Percentiles rank a stretch among this genome's conserved stretches.
These are phyloP conservation scores for Ceyx margarethae DNA, from an alignment of 2,113 vertebrate genomes.

Conservation along the genomic window DNA sequence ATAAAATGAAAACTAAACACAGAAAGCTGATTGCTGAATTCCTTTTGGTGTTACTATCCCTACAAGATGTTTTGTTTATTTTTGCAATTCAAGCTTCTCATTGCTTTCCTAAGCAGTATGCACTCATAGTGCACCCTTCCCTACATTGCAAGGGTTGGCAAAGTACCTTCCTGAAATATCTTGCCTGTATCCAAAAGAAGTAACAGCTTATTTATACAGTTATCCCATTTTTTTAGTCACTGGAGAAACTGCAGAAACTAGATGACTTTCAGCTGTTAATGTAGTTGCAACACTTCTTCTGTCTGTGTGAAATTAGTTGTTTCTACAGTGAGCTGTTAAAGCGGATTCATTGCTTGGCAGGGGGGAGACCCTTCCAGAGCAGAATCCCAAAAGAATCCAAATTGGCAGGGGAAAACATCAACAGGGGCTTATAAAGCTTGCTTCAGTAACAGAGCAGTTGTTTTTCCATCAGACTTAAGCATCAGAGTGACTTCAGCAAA, in stretches of 20 bases:
- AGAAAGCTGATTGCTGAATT: neutral
- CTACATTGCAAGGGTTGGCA: neutral
- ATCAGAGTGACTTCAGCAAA: neutral
- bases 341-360: neutral
- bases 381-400: neutral
- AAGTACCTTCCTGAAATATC: neutral
- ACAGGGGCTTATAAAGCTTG: neutral
- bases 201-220: neutral
- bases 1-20: neutral
- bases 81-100: neutral
- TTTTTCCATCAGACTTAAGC: neutral
- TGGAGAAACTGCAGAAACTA: neutral
- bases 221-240: neutral
- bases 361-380: neutral
- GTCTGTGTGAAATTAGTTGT: neutral
- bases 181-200: neutral
- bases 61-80: neutral
- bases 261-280: neutral
- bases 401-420: neutral
- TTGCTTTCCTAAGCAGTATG: neutral
- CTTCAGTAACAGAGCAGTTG: neutral
- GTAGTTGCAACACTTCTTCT: neutral
- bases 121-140: fast-evolving
- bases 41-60: neutral
- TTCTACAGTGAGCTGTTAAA: neutral